Evolutionary conservation across 2,888 invertebrate genomes (phyloP).

Genomic region (Phaedon cochleariae): DNA sequence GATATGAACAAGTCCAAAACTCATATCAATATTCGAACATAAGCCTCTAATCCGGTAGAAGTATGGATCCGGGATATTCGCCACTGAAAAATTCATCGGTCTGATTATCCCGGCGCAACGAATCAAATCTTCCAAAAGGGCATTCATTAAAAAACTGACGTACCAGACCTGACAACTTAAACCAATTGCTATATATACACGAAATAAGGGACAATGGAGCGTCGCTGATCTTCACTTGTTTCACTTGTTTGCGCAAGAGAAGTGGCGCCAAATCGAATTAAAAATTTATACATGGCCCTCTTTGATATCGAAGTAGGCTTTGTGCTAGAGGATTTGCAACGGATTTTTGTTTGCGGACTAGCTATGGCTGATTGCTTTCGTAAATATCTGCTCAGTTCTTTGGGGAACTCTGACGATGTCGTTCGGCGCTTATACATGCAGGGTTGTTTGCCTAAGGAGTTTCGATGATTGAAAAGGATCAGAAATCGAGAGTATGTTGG

Average conservation of each 20-base stretch:
- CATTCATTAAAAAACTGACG: conserved; percentile 55
- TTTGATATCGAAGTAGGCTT: conserved; percentile 58
- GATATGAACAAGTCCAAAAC: too few species aligned
- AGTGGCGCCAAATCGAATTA: conserved; percentile 60
- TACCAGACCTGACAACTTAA: conserved; percentile 57
- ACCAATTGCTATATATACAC: conserved; percentile 58
- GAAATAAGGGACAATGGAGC: conserved; percentile 38
- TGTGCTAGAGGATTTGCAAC: conserved; percentile 56
- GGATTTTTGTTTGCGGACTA: conserved; percentile 58
- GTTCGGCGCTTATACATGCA: neutral
- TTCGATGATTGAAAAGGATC: neutral
- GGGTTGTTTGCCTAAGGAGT: conserved; percentile 6
- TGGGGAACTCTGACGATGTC: conserved; percentile 17
- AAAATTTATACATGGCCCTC: conserved; percentile 59
- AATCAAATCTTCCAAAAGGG: conserved; percentile 33
- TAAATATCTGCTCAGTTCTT: conserved; percentile 56
- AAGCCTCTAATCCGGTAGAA: too few species aligned
- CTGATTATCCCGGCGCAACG: conserved; percentile 30
- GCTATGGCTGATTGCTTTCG: conserved; percentile 58
- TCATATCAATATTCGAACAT: too few species aligned
- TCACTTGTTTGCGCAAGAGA: conserved; percentile 59
- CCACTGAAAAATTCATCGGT: conserved; percentile 31
- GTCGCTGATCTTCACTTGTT: conserved; percentile 40
- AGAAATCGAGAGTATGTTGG: neutral
- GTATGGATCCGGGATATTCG: neutral